Conservation (phyloP, 2,113 vertebrate genomes). For the Bubalus kerabau region DNA sequence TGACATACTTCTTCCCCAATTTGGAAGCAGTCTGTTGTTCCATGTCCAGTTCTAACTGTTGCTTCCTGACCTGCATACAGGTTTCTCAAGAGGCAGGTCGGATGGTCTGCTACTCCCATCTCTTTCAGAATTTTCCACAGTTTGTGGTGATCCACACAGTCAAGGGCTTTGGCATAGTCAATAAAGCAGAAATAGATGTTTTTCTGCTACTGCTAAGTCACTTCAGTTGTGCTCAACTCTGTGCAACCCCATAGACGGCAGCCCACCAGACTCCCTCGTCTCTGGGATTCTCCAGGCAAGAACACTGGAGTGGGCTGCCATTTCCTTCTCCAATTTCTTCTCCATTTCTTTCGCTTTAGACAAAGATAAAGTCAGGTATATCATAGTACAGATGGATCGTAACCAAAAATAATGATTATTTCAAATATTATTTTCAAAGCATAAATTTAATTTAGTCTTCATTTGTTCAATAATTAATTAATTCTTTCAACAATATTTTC, state of each 20-base stretch:
- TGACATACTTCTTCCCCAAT: accelerated
- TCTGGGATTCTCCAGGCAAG: not conserved
- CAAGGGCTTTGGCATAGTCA: not conserved
- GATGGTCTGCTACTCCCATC: not conserved
- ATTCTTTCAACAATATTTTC: not conserved
- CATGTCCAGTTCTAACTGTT: not conserved
- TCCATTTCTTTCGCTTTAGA: not conserved
- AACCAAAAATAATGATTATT: not conserved
- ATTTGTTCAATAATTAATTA: not conserved
- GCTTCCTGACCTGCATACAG: not conserved
- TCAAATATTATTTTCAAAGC: not conserved
- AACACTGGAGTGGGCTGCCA: not conserved
- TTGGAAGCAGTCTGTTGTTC: not conserved
- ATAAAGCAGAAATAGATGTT: not conserved
- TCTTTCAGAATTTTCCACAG: not conserved
- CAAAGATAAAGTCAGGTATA: not conserved
- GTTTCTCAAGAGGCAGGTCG: not conserved
- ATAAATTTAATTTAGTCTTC: not conserved
- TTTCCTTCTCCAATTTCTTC: not conserved
- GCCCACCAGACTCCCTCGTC: not conserved
- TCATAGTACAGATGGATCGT: not conserved
- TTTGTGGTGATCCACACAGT: not conserved
- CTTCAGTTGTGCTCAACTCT: not conserved
- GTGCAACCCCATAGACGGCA: not conserved
- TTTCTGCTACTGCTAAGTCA: not conserved